A percentile compares a stretch with the other conserved stretches of the same genome.
Conservation (phyloP, 1,140 invertebrate genomes). For the Linepithema humile region DNA sequence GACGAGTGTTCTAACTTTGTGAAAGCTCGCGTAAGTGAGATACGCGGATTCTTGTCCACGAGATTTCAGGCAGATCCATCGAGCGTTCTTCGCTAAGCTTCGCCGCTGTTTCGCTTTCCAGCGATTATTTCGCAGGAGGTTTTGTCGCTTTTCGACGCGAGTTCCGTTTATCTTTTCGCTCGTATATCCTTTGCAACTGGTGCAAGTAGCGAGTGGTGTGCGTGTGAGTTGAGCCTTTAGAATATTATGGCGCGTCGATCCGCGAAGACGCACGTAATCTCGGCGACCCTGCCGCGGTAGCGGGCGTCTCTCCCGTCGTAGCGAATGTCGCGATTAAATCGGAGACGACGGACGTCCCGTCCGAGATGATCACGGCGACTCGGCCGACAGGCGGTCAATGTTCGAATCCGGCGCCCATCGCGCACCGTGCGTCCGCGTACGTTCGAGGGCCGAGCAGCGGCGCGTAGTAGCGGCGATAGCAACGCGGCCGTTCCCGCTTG, state of each 20-base stretch:
- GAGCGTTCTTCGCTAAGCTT: neutral
- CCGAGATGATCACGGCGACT: slow-evolving; percentile 11
- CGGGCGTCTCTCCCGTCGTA: neutral
- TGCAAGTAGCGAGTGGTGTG: neutral
- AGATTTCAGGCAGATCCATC: slow-evolving; percentile 11
- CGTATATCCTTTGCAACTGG: neutral
- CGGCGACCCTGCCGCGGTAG: no score
- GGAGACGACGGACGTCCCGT: neutral
- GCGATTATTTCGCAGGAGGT: neutral
- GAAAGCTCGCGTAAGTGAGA: slow-evolving; percentile 29
- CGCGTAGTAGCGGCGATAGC: neutral
- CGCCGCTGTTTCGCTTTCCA: neutral
- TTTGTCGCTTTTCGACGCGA: neutral
- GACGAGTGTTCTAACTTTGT: slow-evolving; percentile 19
- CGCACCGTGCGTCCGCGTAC: neutral
- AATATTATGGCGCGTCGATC: neutral
- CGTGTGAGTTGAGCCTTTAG: neutral
- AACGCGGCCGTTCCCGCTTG: slow-evolving; percentile 13
- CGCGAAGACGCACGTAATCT: no score
- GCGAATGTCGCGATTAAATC: neutral
- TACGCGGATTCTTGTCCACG: slow-evolving; percentile 6
- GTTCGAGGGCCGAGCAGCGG: slow-evolving; percentile 14
- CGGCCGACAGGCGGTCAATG: neutral
- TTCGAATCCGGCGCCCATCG: slow-evolving; percentile 26
- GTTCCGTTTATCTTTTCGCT: neutral